Percentiles rank a stretch among this genome's conserved stretches.
Conservation (phyloP, 1,140 invertebrate species). For the Zaprionus gabonicus region DNA sequence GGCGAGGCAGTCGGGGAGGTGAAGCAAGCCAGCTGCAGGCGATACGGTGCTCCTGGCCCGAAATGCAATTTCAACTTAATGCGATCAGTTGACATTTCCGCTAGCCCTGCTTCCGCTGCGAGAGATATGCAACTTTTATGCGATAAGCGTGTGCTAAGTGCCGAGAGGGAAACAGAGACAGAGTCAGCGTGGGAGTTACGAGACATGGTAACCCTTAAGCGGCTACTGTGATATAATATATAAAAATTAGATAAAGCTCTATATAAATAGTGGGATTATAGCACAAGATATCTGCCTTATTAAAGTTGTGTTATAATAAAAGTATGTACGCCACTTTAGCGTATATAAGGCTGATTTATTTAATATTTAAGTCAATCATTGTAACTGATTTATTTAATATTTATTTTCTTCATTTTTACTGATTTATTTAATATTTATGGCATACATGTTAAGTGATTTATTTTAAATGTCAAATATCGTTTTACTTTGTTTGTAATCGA, state of each 20-base stretch:
- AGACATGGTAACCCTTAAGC: not conserved
- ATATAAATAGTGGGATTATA: not conserved
- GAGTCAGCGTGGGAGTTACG: not conserved
- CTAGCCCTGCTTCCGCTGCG: slow-evolving; percentile 38
- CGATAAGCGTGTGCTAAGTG: slow-evolving; percentile 22
- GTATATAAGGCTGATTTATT: no score
- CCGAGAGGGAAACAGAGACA: not conserved
- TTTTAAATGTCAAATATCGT: no score
- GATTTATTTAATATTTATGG: no score
- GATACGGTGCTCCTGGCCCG: slow-evolving; percentile 25
- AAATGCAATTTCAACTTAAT: slow-evolving; percentile 77
- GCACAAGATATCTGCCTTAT: not conserved
- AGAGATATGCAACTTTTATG: slow-evolving; percentile 39
- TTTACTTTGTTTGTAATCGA: no score
- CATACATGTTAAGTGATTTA: no score
- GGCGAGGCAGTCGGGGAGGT: not conserved
- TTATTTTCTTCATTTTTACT: no score
- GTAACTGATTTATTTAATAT: no score
- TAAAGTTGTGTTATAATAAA: not conserved
- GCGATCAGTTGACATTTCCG: slow-evolving; percentile 75
- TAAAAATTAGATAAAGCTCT: not conserved
- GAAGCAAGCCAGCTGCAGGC: not conserved
- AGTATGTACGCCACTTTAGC: no score
- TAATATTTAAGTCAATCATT: no score
- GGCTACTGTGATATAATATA: not conserved